Base-by-base conservation (phyloP, 2,888 invertebrate species). In the Melanchra persicariae region DNA sequence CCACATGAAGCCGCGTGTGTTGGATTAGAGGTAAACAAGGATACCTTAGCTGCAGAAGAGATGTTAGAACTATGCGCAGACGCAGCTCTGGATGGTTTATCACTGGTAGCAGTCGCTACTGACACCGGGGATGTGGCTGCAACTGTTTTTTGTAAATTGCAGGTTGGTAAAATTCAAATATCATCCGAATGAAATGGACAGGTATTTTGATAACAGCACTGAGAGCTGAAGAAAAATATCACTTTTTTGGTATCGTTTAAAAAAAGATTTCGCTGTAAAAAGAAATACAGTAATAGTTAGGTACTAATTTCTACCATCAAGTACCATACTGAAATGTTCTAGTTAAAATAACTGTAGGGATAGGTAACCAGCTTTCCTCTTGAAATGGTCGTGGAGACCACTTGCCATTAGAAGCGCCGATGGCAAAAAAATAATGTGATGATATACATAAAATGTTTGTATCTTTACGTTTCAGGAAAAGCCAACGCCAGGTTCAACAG, bases 111-210 rank as follows among this genome's bases (percentile, higher is more conserved):
- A 0, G 91, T 97, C 1, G 96, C 96, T 64, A 93, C 94, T 8
- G 87, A 89, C 1, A 97, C 93, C 0, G 95, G 96, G 0, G 93
- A 96, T 85, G 96, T 97, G 2, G 97, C 94, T 2, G 96, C 97
- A 0, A 97, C 96, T 2, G 91, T 96, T 6, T 97, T 97, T 85
- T 97, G 97, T 90, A 98, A 98, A 93, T 91, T 98, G 70, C 97
- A 97, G 93, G 97, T 97, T 70, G 9, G 54, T 72, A 59, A 26
- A n/a, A 40, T 49, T 37, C 17, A 52, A 30, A 30, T n/a, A n/a
- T n/a, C n/a, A n/a, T n/a, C n/a, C n/a, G n/a, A n/a, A n/a, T n/a
- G n/a, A n/a, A n/a, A n/a, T n/a, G n/a, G n/a, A n/a, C n/a, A n/a
- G n/a, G n/a, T n/a, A n/a, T n/a, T n/a, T n/a, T n/a, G n/a, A n/a